Conservation (phyloP, 2,888 invertebrate genomes). For the Harmothoe impar region DNA sequence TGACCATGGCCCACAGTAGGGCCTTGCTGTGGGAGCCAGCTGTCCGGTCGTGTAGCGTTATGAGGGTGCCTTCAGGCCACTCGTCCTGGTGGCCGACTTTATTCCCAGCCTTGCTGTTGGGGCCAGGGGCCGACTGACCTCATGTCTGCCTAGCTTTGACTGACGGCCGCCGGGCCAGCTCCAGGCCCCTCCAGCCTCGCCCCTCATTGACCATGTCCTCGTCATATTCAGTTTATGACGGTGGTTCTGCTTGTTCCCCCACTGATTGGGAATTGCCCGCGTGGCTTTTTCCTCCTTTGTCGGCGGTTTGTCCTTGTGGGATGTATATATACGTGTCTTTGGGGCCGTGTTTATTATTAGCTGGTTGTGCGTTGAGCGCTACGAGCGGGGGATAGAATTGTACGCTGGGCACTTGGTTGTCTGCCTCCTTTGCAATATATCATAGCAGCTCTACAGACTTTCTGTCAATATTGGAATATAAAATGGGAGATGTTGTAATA, state of each 20-base stretch:
- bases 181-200: not conserved
- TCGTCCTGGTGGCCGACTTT: not conserved
- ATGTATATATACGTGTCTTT: not conserved
- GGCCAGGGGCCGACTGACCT: constrained; percentile 25
- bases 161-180: not conserved
- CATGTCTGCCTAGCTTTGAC: constrained; percentile 25
- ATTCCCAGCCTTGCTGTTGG: not conserved
- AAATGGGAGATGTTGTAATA: too few species aligned
- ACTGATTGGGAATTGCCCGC: constrained; percentile 45
- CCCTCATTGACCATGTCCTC: constrained; percentile 36
- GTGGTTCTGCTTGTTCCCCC: not conserved
- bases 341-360: not conserved
- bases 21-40: too few species aligned
- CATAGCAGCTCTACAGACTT: too few species aligned
- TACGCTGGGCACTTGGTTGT: too few species aligned
- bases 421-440: too few species aligned
- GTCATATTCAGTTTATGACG: constrained; percentile 13
- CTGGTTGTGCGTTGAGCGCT: not conserved
- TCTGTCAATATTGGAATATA: too few species aligned
- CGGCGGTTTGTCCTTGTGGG: not conserved
- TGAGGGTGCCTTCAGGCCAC: too few species aligned
- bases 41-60: too few species aligned
- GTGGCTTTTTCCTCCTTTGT: not conserved
- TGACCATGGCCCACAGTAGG: too few species aligned
- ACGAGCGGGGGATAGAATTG: not conserved